phyloP scores from a whole-genome alignment of 1,140 invertebrate genomes.

The Drosophila sp. region DNA sequence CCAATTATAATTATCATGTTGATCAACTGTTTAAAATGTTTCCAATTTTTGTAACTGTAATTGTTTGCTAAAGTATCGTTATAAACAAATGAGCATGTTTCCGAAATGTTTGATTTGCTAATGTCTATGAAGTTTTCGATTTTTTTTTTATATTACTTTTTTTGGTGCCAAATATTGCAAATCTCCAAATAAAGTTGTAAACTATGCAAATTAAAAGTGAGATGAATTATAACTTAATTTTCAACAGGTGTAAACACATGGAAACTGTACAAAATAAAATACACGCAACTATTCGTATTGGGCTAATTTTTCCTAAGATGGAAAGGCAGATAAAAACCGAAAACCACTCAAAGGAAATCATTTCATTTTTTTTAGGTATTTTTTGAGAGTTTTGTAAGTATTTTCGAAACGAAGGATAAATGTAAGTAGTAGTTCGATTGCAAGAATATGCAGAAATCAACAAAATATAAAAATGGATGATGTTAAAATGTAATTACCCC shows the following conservation, averaged over 20 bases:
- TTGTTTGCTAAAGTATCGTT: constrained; percentile 46
- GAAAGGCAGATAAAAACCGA: too few species aligned
- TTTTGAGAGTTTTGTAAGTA: not conserved
- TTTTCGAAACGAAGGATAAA: too few species aligned
- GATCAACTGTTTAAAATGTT: constrained; percentile 59
- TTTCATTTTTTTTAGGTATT: too few species aligned
- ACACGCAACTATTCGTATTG: not conserved
- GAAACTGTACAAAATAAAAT: too few species aligned
- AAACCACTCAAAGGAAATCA: too few species aligned
- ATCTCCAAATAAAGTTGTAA: constrained; percentile 61
- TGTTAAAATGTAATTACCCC: constrained; percentile 21
- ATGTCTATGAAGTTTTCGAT: constrained; percentile 38
- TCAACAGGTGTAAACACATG: not conserved
- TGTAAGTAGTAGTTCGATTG: too few species aligned
- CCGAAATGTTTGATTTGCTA: constrained; percentile 36
- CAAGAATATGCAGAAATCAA: not conserved
- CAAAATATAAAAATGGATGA: not conserved
- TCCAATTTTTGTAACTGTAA: constrained; percentile 43
- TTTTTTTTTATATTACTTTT: not conserved
- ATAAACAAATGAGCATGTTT: constrained; percentile 36
- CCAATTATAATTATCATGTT: constrained; percentile 36
- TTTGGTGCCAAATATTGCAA: constrained; percentile 60
- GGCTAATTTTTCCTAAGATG: too few species aligned
- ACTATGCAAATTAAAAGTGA: constrained; percentile 37
- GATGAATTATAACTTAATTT: not conserved